phyloP scores from a whole-genome alignment of 1,140 invertebrate genomes.

The Lordiphosa collinella region DNA sequence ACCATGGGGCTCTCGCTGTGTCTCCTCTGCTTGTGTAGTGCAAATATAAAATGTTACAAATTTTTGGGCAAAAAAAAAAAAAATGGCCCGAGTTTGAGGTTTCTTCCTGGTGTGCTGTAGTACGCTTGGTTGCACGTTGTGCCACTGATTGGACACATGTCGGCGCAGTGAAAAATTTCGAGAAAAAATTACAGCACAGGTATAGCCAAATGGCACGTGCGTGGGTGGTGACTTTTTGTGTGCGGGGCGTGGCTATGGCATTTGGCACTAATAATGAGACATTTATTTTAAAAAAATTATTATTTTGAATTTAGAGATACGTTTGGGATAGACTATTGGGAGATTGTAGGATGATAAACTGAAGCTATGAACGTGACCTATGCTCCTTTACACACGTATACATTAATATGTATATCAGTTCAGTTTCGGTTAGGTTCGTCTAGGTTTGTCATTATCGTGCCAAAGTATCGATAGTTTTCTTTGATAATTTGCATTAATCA shows the following conservation, averaged over 20 bases:
- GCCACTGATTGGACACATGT: constrained; percentile 54
- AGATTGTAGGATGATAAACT: background rate
- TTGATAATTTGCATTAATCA: too few species aligned
- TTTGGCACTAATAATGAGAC: constrained; percentile 38
- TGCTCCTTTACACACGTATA: too few species aligned
- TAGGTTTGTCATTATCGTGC: too few species aligned
- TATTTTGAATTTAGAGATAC: constrained; percentile 27
- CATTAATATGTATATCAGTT: too few species aligned
- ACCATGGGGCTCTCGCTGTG: constrained; percentile 1
- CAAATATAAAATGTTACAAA: constrained; percentile 40
- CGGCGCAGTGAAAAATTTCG: constrained; percentile 38
- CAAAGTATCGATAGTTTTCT: too few species aligned
- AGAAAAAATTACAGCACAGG: background rate
- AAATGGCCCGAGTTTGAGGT: constrained; percentile 17
- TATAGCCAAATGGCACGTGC: constrained; percentile 33
- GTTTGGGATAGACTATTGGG: constrained; percentile 17
- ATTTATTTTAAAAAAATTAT: constrained; percentile 42
- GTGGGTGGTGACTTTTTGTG: background rate
- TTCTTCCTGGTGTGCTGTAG: constrained; percentile 12
- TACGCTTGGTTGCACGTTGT: constrained; percentile 44
- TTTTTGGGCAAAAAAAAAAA: constrained; percentile 8
- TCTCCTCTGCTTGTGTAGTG: constrained; percentile 23
- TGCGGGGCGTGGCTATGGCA: constrained; percentile 18
- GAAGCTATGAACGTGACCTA: constrained; percentile 11
- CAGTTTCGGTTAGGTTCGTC: too few species aligned